These are phyloP conservation scores for Coluber constrictor DNA, from an alignment of 2,797 vertebrate species.

Conservation along the genomic window DNA sequence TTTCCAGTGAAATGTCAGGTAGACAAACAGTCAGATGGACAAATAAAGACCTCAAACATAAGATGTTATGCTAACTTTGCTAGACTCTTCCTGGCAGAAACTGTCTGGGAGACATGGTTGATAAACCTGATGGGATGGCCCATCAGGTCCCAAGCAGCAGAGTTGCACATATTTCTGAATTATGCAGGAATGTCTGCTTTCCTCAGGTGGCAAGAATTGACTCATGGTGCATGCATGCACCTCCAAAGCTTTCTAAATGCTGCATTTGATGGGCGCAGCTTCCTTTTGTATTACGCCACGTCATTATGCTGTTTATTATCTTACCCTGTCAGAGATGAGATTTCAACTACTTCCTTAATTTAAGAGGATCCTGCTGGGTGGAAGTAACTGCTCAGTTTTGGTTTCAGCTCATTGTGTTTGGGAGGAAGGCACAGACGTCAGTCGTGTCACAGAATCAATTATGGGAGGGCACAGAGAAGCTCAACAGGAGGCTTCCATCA, in stretches of 20 bases:
- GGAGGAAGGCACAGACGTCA: not conserved
- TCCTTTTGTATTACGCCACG: not conserved
- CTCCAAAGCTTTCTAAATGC: not conserved
- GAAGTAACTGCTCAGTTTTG: conserved; percentile 19
- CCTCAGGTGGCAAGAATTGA: not conserved
- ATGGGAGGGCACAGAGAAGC: not conserved
- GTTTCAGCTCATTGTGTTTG: conserved; percentile 1
- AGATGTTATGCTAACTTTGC: not conserved
- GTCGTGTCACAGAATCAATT: not conserved
- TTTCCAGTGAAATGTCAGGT: not conserved
- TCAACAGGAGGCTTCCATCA: not conserved
- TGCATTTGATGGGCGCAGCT: not conserved
- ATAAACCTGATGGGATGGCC: not conserved
- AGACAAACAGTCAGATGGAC: not conserved
- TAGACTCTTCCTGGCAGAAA: not conserved
- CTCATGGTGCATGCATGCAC: not conserved
- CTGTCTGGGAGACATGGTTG: not conserved
- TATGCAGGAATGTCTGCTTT: not conserved
- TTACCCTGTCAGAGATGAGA: not conserved
- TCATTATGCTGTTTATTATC: not conserved
- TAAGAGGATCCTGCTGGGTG: conserved; percentile 3
- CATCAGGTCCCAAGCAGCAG: not conserved
- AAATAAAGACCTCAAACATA: not conserved
- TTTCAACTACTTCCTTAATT: conserved; percentile 8
- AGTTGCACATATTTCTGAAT: not conserved